Conservation (phyloP, 1,140 invertebrate genomes). For the Pseudomyrmex flavicornis region DNA sequence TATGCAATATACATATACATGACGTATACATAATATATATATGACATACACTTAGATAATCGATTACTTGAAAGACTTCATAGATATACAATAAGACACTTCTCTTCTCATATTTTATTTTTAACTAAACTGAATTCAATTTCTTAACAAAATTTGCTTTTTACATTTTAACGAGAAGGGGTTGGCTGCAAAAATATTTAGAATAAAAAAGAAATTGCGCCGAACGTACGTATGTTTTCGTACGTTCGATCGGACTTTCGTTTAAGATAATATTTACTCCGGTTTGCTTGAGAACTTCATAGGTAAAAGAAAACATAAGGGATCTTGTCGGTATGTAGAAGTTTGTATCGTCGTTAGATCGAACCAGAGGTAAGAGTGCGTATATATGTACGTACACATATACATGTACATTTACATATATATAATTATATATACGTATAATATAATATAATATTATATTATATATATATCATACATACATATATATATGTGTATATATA, state of each 20-base stretch:
- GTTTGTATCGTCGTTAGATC: not conserved
- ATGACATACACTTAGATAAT: too few species aligned
- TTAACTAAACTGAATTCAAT: too few species aligned
- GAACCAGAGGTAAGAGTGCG: not conserved
- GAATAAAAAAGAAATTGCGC: slow-evolving; percentile 3
- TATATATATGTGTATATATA: too few species aligned
- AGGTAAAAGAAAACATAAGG: not conserved
- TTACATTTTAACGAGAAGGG: not conserved
- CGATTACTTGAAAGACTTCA: too few species aligned
- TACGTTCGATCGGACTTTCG: slow-evolving; percentile 13
- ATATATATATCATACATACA: not conserved
- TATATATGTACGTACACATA: not conserved
- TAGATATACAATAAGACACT: too few species aligned
- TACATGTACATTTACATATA: not conserved
- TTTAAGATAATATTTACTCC: slow-evolving; percentile 37
- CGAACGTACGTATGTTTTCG: not conserved
- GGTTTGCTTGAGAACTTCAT: slow-evolving; percentile 10
- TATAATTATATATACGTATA: too few species aligned
- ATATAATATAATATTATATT: too few species aligned
- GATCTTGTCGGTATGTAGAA: not conserved
- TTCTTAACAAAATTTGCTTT: too few species aligned
- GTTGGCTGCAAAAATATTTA: slow-evolving; percentile 21
- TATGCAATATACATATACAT: too few species aligned
- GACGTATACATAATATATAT: too few species aligned
- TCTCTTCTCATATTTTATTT: too few species aligned